These are phyloP conservation scores for Amazona guildingii DNA, from an alignment of 2,113 vertebrate genomes.

Conservation along the genomic window DNA sequence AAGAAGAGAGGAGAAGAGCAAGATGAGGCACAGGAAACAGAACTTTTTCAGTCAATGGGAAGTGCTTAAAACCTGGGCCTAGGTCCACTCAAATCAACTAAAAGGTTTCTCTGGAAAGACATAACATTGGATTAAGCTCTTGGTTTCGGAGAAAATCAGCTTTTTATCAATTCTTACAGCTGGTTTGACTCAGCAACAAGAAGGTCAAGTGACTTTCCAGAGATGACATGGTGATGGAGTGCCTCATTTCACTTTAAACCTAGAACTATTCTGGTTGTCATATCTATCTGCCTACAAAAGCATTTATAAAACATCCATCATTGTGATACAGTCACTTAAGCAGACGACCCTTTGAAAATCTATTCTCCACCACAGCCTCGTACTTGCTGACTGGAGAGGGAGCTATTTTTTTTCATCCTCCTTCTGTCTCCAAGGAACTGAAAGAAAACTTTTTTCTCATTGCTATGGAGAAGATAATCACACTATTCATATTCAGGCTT, in stretches of 20 bases:
- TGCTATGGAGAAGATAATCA: neutral
- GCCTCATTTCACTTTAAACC: conserved; percentile 50
- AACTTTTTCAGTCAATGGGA: neutral
- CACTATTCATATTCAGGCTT: neutral
- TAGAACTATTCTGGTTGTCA: conserved; percentile 40
- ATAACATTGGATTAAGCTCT: neutral
- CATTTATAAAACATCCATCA: conserved; percentile 47
- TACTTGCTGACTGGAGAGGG: conserved; percentile 1
- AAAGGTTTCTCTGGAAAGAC: neutral
- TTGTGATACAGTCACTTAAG: neutral
- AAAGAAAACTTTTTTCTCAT: neutral
- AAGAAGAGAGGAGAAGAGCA: neutral
- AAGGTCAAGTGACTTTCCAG: conserved; percentile 34
- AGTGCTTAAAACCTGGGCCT: neutral
- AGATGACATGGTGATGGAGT: conserved; percentile 49
- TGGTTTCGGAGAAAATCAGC: neutral
- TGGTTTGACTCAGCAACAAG: conserved; percentile 32
- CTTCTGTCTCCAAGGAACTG: neutral
- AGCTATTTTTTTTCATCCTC: neutral
- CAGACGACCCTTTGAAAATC: neutral
- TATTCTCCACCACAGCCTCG: neutral
- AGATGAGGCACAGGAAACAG: neutral
- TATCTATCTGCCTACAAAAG: conserved; percentile 34
- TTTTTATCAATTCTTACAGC: conserved; percentile 27
- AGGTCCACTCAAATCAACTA: neutral